phyloP scores from a whole-genome alignment of 2,797 vertebrate species.

The Sternarchorhynchus goeldii region DNA sequence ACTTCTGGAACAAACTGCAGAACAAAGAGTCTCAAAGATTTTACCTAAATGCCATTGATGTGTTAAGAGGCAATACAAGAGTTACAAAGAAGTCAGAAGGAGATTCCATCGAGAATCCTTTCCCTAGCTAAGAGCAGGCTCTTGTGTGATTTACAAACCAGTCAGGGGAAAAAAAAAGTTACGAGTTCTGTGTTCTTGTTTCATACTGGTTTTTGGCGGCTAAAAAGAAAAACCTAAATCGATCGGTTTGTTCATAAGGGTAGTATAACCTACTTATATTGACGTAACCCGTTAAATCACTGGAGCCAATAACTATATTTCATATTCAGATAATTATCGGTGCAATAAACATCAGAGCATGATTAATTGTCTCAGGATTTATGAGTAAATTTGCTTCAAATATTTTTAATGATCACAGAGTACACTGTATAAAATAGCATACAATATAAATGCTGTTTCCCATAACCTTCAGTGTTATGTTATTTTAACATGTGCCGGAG shows the following conservation, averaged over 20 bases:
- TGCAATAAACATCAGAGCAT: too few relatives aligned
- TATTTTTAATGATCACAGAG: too few relatives aligned
- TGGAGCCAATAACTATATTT: too few relatives aligned
- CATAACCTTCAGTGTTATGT: not conserved
- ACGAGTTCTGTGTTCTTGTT: not conserved
- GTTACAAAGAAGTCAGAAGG: slow-evolving; percentile 75
- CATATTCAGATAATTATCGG: too few relatives aligned
- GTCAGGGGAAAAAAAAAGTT: not conserved
- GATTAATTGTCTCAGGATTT: too few relatives aligned
- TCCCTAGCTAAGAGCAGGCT: slow-evolving; percentile 73
- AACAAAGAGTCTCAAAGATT: slow-evolving; percentile 81
- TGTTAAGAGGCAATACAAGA: slow-evolving; percentile 80
- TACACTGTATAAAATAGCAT: not conserved
- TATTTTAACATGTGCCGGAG: slow-evolving; percentile 51
- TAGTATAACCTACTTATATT: too few relatives aligned
- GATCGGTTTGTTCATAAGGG: too few relatives aligned
- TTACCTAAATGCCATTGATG: slow-evolving; percentile 80
- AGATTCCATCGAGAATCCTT: slow-evolving; percentile 74
- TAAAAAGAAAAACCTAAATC: not conserved
- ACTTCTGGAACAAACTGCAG: slow-evolving; percentile 78
- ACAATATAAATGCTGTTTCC: not conserved
- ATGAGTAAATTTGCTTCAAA: too few relatives aligned
- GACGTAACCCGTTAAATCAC: too few relatives aligned
- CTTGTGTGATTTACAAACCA: slow-evolving; percentile 76
- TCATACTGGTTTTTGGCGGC: not conserved